Evolutionary conservation across 2,797 vertebrate genomes (phyloP), one percentile per base, ranked within the genome.

Genomic region (Lepus townsendii): DNA sequence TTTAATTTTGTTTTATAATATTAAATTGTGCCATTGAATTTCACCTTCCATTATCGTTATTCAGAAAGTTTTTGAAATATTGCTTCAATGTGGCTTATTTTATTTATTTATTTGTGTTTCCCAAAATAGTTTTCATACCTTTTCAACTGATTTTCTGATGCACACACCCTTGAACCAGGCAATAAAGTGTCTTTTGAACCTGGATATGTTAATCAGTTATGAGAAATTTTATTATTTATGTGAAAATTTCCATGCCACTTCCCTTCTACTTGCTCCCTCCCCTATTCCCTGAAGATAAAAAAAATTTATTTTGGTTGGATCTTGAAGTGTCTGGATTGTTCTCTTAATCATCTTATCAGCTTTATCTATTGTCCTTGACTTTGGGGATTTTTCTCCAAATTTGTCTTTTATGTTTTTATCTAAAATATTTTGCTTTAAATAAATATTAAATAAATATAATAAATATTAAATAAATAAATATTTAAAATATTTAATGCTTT

Each of bases 1-100:
- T 57, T 79, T 72, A 5, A 83, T 42, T 89, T 71, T 72, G 35
- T 3, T 94, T 80, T 22, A 7, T 75, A 68, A 82, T 12, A 50
- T 47, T 50, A 62, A 82, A 35, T 19, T 17, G 2, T 1, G 27
- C 24, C 14, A 50, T 17, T 63, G 12, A 62, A 83, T 42, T 66
- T 8, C 71, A 26, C 3, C 5, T 66, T 76, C 42, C 12, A 60
- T 50, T 76, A 47, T 0, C 47, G 17, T 78, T 68, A 2, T 73
- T 78, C 17, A 57, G 57, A 65, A 52, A 82, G 22, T 47, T 69
- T 63, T 20, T 83, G 4, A 68, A 68, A 71, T 84, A 1, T 5
- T 68, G 4, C 13, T 78, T 84, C 14, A 66, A 2, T 35, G 26
- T 73, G 32, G 65, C 2, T 13, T 24, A 5, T 27, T 14, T 57